Evolutionary conservation across 2,888 invertebrate species (phyloP).

Genomic region (Frankliniella intonsa): DNA sequence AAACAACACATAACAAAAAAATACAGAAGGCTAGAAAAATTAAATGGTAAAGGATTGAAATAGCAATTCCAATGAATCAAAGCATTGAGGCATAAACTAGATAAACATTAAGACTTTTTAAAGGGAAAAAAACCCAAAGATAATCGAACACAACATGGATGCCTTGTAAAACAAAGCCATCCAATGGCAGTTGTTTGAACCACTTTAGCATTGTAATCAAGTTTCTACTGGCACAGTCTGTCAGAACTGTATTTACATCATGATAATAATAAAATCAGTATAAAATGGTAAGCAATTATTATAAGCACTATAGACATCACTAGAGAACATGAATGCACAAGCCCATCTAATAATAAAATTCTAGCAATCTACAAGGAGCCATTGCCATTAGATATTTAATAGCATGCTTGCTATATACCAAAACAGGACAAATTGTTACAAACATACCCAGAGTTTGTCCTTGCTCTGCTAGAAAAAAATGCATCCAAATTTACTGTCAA

Average conservation of each 20-base stretch:
- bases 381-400: background rate
- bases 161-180: too few relatives aligned
- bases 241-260: too few relatives aligned
- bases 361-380: background rate
- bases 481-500: background rate
- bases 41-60: slow-evolving; percentile 33
- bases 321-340: background rate
- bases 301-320: too few relatives aligned
- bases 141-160: background rate
- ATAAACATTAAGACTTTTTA: background rate
- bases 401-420: background rate
- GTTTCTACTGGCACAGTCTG: too few relatives aligned
- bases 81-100: background rate
- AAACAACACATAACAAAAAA: slow-evolving; percentile 30
- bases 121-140: background rate
- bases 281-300: too few relatives aligned
- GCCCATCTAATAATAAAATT: background rate
- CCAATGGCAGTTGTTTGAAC: too few relatives aligned
- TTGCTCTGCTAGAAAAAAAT: slow-evolving; percentile 30
- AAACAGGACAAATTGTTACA: background rate
- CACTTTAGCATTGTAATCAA: too few relatives aligned
- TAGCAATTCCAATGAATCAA: slow-evolving; percentile 31
- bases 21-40: slow-evolving; percentile 29
- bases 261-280: too few relatives aligned
- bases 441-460: slow-evolving; percentile 21